phyloP scores from a whole-genome alignment of 1,140 invertebrate species.

The Apis laboriosa region DNA sequence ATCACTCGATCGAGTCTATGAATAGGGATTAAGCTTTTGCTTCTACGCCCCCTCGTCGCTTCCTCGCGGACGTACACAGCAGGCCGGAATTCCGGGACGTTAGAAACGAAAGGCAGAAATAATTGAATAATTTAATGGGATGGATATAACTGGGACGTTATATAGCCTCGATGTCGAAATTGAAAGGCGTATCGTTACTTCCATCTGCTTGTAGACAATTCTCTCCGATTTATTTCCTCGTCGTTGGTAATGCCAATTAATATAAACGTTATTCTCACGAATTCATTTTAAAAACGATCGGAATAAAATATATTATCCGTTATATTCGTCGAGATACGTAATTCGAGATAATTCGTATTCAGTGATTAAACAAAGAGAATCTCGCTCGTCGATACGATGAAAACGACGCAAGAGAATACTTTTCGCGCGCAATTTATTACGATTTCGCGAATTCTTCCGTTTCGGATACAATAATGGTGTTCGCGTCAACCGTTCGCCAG shows the following conservation, averaged over 20 bases:
- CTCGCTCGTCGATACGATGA: not conserved
- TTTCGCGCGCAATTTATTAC: conserved; percentile 7
- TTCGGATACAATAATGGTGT: conserved; percentile 49
- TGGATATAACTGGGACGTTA: conserved; percentile 48
- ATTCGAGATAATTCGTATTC: not conserved
- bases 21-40: conserved; percentile 66
- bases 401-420: not conserved
- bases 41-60: not conserved
- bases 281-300: too few relatives aligned
- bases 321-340: not conserved
- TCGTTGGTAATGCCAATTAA: too few relatives aligned
- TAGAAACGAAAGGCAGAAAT: conserved; percentile 59
- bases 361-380: not conserved
- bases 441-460: conserved; percentile 1
- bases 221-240: too few relatives aligned
- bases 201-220: too few relatives aligned
- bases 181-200: too few relatives aligned
- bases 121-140: conserved; percentile 71
- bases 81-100: conserved; percentile 52
- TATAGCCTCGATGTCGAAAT: not conserved
- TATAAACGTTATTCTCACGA: too few relatives aligned
- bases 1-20: conserved; percentile 69
- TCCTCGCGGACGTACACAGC: not conserved
- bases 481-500: conserved; percentile 36
- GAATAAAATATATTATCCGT: too few relatives aligned